A percentile compares a stretch with the other conserved stretches of the same genome.
Evolutionary conservation across 2,888 invertebrate species (phyloP).

Genomic region (Nesidiocoris tenuis): DNA sequence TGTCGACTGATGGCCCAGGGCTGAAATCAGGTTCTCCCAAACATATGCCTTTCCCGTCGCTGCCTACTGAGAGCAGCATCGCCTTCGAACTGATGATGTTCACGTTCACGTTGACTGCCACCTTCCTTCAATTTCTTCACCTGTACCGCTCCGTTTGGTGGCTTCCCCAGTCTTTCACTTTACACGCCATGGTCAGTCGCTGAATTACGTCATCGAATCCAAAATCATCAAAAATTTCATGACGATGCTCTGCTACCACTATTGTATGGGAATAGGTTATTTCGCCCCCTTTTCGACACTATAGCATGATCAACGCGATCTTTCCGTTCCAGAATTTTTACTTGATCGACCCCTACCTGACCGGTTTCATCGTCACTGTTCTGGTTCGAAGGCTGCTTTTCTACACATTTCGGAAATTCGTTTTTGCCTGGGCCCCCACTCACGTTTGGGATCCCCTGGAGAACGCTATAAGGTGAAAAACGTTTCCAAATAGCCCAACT

Average conservation of each 20-base stretch:
- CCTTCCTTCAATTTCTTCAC: slow-evolving; percentile 88
- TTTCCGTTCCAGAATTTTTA: slow-evolving; percentile 78
- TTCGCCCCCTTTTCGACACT: too few relatives aligned
- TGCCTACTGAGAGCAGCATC: slow-evolving; percentile 76
- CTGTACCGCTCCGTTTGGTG: slow-evolving; percentile 96
- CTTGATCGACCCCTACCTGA: slow-evolving; percentile 84
- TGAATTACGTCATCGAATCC: background rate
- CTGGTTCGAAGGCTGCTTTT: slow-evolving; percentile 78
- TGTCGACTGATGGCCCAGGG: slow-evolving; percentile 21
- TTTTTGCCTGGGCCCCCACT: slow-evolving; percentile 54
- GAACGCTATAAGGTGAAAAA: slow-evolving; percentile 55
- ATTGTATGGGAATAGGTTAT: too few relatives aligned
- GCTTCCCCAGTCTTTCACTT: slow-evolving; percentile 88
- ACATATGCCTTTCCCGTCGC: slow-evolving; percentile 77
- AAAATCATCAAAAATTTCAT: background rate
- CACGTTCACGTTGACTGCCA: slow-evolving; percentile 72
- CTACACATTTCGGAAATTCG: slow-evolving; percentile 59
- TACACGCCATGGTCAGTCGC: slow-evolving; percentile 76
- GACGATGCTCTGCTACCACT: too few relatives aligned
- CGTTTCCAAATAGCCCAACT: too few relatives aligned
- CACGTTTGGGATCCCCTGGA: slow-evolving; percentile 53
- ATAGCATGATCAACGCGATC: background rate
- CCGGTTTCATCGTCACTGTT: slow-evolving; percentile 79
- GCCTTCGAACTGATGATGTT: slow-evolving; percentile 84
- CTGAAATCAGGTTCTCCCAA: slow-evolving; percentile 60